Base-by-base conservation (phyloP, 2,888 invertebrate genomes). In the Willowsia nigromaculata region DNA sequence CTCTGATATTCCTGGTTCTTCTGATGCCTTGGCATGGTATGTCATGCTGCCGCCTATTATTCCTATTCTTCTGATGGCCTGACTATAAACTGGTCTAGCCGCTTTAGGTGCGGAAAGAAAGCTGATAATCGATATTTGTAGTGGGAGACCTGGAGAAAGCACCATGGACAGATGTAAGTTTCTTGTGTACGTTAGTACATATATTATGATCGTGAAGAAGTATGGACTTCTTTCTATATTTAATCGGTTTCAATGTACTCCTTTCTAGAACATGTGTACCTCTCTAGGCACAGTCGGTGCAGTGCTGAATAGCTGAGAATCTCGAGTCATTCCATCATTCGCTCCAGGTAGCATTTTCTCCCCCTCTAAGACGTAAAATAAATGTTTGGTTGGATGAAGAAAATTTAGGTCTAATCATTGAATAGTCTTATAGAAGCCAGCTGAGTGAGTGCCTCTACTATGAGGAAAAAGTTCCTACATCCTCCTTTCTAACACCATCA, bases 111-210 rank as follows among this genome's bases (percentile, higher is more conserved):
- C 33, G 88, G 83, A 83, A 78, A 78, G 83, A 88, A 84, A 78
- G 78, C 68, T 84, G 88, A 88, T 88, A 88, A 88, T 88, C 88
- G 88, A 88, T 88, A 88, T 84, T 84, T 88, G 53, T 74, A 81
- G 43, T 71, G 15, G 27, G 30, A 53, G n/a, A 47, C 74, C 9
- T 1, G 4, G 11, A 74, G 47, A 47, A 27, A 74, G 59, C 59
- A 62, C 13, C 30, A 47, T 74, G 47, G 7, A 47, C 4, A 47
- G 25, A 18, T 30, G 37, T 68, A 53, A 18, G 53, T 53, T 7
- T 18, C 15, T 18, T 53, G 18, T 62, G 4, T 59, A 59, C 18
- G 53, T 18, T 6, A 25, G 27, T 7, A 59, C 59, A 59, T 9
- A 22, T 27, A 1, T 0, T 33, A 30, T 65, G 65, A 65, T 33